Base-by-base conservation (phyloP, 2,888 invertebrate genomes). In the Drosophila limbata region DNA sequence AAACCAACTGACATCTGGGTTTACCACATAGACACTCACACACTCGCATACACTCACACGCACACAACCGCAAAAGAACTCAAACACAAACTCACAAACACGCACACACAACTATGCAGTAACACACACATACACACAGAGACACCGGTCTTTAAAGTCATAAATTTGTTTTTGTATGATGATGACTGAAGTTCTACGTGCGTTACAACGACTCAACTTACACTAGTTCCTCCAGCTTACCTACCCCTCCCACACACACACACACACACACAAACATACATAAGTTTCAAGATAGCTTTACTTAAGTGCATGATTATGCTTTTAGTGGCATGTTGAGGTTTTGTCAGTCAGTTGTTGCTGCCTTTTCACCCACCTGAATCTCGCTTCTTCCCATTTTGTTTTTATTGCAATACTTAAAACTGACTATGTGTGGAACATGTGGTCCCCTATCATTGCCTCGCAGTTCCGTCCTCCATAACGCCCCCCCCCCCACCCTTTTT, bases 291-390 rank as follows among this genome's bases (percentile, higher is more conserved):
- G 71, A 62, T 79, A 77, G 86, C 82, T 84, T 87, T 84, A 82
- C 80, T 87, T 84, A 85, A 85, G 85, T 85, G 85, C 85, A 85
- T 85, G 85, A 85, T 85, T 85, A 85, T 85, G 87, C 87, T 87
- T 85, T 85, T 85, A 85, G 85, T 85, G 85, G 82, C 84, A 87
- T 84, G 85, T 84, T 82, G 84, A 84, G 85, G 84, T 85, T 85
- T 84, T 84, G 87, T 85, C 83, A 81, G 84, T 84, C 81, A 77
- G 84, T 84, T 76, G 70, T 69, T 69, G 56, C 63, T 40, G 13
- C 35, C 53, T 59, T 70, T 63, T 57, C 70, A 56, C 52, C 63
- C 61, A 25, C 48, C 44, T 45, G 59, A 47, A 60, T 50, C 53
- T 50, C 59, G 55, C 53, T 55, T 48, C 65, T 68, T 53, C 10